These are phyloP conservation scores for Drosophila stalkeri DNA, from an alignment of 2,888 invertebrate genomes.

Conservation along the genomic window DNA sequence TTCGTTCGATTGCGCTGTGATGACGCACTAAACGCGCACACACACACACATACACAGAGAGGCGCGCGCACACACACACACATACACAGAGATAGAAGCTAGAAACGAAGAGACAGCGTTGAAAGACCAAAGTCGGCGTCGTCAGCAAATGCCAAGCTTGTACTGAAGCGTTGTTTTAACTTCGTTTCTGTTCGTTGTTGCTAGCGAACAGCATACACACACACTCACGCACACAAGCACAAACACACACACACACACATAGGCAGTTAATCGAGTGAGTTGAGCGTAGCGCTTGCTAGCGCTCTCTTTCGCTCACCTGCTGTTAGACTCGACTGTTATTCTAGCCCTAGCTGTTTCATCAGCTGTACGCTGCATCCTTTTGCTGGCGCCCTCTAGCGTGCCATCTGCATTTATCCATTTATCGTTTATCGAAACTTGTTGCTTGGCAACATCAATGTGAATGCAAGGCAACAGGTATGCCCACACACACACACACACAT, in stretches of 20 bases:
- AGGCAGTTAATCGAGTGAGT: conserved; percentile 11
- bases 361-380: conserved; percentile 44
- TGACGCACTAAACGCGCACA: conserved; percentile 41
- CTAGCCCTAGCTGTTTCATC: conserved; percentile 43
- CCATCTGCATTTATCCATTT: conserved; percentile 4
- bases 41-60: conserved; percentile 26
- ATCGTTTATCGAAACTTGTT: conserved; percentile 62
- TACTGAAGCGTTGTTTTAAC: conserved; percentile 74
- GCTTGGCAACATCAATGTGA: conserved; percentile 38
- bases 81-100: conserved; percentile 21
- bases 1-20: conserved; percentile 40
- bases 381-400: conserved; percentile 36
- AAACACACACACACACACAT: background rate
- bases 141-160: conserved; percentile 80
- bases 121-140: conserved; percentile 51
- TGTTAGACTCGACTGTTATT: conserved; percentile 23
- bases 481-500: conserved; percentile 15
- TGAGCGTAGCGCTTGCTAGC: conserved; percentile 29
- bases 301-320: conserved; percentile 18
- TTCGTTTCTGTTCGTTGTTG: conserved; percentile 68
- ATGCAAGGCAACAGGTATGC: conserved; percentile 52
- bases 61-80: conserved; percentile 15
- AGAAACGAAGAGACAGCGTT: conserved; percentile 26
- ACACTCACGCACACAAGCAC: background rate
- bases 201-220: conserved; percentile 22